These are phyloP conservation scores for Sylvilagus floridanus DNA, from an alignment of 2,797 vertebrate genomes.

Conservation along the genomic window DNA sequence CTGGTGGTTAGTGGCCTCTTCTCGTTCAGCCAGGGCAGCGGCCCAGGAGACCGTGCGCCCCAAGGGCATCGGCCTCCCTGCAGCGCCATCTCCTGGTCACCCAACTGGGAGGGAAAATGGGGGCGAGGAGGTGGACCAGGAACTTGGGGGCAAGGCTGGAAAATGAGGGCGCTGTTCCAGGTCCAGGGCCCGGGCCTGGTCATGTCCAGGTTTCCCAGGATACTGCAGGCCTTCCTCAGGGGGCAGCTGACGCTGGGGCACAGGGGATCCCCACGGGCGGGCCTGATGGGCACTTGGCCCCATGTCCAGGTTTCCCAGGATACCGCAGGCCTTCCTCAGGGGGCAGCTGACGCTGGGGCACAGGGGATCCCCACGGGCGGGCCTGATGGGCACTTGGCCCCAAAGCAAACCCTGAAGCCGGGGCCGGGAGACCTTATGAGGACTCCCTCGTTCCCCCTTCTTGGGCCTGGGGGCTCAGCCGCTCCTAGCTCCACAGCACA, in stretches of 20 bases:
- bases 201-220: background rate
- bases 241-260: conserved; percentile 59
- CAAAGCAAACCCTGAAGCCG: conserved; percentile 20
- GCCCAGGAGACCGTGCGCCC: conserved; percentile 39
- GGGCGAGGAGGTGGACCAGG: background rate
- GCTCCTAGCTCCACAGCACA: background rate
- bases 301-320: background rate
- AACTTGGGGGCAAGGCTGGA: background rate
- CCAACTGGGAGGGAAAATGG: background rate
- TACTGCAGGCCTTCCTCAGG: background rate
- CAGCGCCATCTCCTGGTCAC: background rate
- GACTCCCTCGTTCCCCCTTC: conserved; percentile 71
- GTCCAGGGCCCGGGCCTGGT: background rate
- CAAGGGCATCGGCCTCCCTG: background rate
- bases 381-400: background rate
- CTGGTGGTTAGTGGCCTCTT: background rate
- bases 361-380: conserved; percentile 75
- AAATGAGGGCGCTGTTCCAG: background rate
- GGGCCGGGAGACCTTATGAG: background rate
- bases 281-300: background rate
- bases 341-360: conserved; percentile 59
- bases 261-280: conserved; percentile 75
- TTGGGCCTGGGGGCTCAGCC: background rate
- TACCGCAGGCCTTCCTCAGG: background rate
- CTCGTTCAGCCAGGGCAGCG: background rate